Evolutionary conservation across 2,113 vertebrate genomes (phyloP).

Genomic region (Gasterosteus nipponicus): DNA sequence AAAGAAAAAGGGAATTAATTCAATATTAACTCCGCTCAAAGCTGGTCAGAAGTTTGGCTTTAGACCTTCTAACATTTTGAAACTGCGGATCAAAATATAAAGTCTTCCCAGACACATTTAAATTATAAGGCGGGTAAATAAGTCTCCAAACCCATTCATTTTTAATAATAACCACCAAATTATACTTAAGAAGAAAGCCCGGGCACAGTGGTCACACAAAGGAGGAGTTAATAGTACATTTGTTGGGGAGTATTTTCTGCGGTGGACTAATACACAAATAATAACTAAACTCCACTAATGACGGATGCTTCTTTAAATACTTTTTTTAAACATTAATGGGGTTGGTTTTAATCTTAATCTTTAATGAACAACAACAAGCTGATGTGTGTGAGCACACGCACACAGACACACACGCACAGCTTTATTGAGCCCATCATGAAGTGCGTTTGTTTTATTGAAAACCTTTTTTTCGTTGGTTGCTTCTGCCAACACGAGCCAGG

Average conservation of each 20-base stretch:
- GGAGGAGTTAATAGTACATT: background rate
- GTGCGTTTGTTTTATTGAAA: no score
- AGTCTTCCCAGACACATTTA: background rate
- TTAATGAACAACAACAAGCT: no score
- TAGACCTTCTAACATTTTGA: background rate
- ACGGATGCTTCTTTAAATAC: no score
- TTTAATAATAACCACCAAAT: background rate
- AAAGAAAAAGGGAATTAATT: background rate
- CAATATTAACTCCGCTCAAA: background rate
- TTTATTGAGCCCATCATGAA: background rate
- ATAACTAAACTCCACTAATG: background rate
- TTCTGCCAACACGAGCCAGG: no score
- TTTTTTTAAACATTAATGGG: no score
- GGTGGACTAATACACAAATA: background rate
- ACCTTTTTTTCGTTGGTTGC: no score
- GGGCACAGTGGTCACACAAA: background rate
- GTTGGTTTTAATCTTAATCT: no score
- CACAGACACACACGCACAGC: background rate
- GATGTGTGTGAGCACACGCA: no score
- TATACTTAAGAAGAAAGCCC: no score
- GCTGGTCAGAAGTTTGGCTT: background rate
- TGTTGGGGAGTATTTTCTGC: slow-evolving; percentile 1
- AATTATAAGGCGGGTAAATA: background rate
- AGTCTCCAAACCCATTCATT: background rate
- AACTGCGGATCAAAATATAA: background rate